phyloP scores from a whole-genome alignment of 2,113 vertebrate species.

The Chaenocephalus aceratus region DNA sequence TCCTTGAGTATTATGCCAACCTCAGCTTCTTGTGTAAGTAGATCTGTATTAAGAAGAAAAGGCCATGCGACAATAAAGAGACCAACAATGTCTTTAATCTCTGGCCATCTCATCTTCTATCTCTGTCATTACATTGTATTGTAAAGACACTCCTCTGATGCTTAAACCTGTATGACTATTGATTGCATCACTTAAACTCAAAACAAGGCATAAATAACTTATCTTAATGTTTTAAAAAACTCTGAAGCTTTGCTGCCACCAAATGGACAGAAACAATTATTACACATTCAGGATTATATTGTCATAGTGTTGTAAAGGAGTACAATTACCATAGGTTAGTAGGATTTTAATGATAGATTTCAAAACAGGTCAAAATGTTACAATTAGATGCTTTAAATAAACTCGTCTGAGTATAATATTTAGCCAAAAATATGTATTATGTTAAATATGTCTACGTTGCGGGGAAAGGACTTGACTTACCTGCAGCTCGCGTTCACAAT shows the following conservation, averaged over 20 bases:
- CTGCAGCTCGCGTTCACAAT: no score
- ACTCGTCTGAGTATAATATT: no score
- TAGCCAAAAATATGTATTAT: no score
- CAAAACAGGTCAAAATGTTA: not conserved
- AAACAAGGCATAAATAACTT: not conserved
- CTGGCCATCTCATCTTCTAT: not conserved
- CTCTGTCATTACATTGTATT: not conserved
- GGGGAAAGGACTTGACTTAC: no score
- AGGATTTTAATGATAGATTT: not conserved
- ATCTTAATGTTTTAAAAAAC: not conserved
- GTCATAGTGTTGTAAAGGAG: not conserved
- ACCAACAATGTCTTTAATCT: not conserved
- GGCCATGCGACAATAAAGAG: not conserved
- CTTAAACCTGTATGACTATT: not conserved
- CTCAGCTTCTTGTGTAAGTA: not conserved
- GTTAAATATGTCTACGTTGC: no score
- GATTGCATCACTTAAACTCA: not conserved
- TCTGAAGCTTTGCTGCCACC: slow-evolving; percentile 64
- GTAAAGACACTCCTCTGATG: not conserved
- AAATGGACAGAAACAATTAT: slow-evolving; percentile 49
- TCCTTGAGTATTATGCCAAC: not conserved
- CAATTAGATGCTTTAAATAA: no score
- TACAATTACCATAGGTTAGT: not conserved
- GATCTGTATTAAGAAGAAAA: not conserved
- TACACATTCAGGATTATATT: slow-evolving; percentile 11